Base-by-base conservation (phyloP, 1,140 invertebrate species). In the Drosophila quadrilineata region DNA sequence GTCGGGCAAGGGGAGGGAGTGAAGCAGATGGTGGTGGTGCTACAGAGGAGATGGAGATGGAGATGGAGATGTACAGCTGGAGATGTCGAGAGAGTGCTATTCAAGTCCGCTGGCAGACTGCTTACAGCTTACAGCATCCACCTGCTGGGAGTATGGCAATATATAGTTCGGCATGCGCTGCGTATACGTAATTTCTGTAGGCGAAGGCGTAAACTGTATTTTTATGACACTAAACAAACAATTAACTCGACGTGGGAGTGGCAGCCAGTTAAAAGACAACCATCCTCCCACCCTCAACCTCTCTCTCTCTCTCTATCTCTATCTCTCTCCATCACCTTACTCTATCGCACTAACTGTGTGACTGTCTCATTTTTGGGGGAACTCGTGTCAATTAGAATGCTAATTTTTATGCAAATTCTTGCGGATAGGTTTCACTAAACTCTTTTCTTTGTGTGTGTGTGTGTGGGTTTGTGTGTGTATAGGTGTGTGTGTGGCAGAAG, bases 351-450 rank as follows among this genome's bases (percentile, higher is more conserved):
- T n/a, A n/a, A n/a, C n/a, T n/a, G n/a, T n/a, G n/a, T n/a, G 59
- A 41, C 59, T 66, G 84, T 48, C 73, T 73, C 71, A 77, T 66
- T 82, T 70, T 70, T 36, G 79, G 74, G 22, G n/a, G n/a, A n/a
- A n/a, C 70, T 65, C 79, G 60, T 85, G 79, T 74, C 79, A 85
- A 85, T 79, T 79, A 79, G 70, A 84, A 84, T 84, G 67, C 79
- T 84, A 85, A 84, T 84, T 84, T 84, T 71, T 85, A 84, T 84
- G 79, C 79, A 84, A 84, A 84, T 84, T 74, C 85, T 77, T 77
- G 77, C 58, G 65, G 71, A 82, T 46, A 60, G 57, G 22, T 67
- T 59, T 60, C 57, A 56, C 40, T n/a, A n/a, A n/a, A n/a, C n/a
- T n/a, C n/a, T n/a, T n/a, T n/a, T n/a, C n/a, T n/a, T n/a, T n/a